A percentile compares a stretch with the other conserved stretches of the same genome.
These are phyloP conservation scores for Tiaroga cobitis DNA, from an alignment of 2,797 vertebrate species.

Conservation along the genomic window DNA sequence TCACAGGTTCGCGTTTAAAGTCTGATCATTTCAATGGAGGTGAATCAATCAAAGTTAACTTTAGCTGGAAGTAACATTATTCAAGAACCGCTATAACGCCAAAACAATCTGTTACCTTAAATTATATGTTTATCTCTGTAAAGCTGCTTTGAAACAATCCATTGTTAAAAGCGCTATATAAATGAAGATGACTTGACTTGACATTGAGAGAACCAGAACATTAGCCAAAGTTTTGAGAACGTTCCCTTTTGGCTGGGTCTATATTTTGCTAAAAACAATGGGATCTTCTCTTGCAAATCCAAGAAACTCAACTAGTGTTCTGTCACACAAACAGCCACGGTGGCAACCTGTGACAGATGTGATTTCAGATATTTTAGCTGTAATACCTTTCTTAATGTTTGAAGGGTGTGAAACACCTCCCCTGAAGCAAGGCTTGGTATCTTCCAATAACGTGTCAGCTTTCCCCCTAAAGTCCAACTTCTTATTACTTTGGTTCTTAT, in stretches of 20 bases:
- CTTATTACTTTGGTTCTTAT: conserved; percentile 60
- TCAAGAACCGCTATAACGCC: too few relatives aligned
- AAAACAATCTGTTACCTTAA: too few relatives aligned
- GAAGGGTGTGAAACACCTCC: conserved; percentile 1
- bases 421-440: conserved; percentile 24
- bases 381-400: conserved; percentile 1
- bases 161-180: too few relatives aligned
- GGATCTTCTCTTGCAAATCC: neutral
- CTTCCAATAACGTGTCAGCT: conserved; percentile 43
- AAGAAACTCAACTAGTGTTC: neutral
- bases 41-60: too few relatives aligned
- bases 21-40: too few relatives aligned
- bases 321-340: neutral
- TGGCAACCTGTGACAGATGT: neutral
- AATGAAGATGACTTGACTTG: too few relatives aligned
- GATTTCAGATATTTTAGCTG: neutral
- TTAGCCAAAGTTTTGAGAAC: neutral
- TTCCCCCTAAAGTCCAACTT: conserved; percentile 45
- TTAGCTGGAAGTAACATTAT: too few relatives aligned
- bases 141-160: too few relatives aligned
- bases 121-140: too few relatives aligned
- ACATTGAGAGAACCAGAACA: neutral
- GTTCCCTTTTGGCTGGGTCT: neutral
- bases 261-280: neutral
- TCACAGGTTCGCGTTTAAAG: too few relatives aligned